Evolutionary conservation across 92 coral and sea anemone species (phyloP).

Genomic region (Phenganax subtilis): DNA sequence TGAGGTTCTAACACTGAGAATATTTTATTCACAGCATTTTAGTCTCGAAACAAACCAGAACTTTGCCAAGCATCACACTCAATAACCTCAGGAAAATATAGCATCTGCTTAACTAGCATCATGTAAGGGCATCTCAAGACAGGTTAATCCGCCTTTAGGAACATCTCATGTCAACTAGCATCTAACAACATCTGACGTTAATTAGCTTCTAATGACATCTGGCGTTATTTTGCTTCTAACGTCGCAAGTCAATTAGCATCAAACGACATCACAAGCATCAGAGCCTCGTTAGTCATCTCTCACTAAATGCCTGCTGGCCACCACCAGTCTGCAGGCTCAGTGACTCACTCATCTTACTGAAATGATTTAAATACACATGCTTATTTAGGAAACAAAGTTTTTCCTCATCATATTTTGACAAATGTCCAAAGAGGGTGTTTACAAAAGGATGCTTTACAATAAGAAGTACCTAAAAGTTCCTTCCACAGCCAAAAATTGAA

Average conservation of each 20-base stretch:
- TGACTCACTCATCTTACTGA: conserved; percentile 38
- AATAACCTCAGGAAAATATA: not conserved
- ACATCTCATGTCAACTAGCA: too few relatives aligned
- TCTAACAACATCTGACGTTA: too few relatives aligned
- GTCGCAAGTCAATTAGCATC: not conserved
- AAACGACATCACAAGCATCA: conserved; percentile 25
- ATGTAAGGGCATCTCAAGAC: conserved; percentile 2
- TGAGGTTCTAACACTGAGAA: not conserved
- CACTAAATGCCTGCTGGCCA: conserved; percentile 32
- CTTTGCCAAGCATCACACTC: not conserved
- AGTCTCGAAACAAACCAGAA: not conserved
- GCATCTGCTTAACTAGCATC: not conserved
- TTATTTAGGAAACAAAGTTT: not conserved
- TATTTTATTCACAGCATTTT: not conserved
- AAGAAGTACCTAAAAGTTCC: not conserved
- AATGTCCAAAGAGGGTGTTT: not conserved
- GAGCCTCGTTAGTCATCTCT: conserved; percentile 23
- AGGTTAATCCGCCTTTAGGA: too few relatives aligned
- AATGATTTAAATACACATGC: conserved; percentile 32
- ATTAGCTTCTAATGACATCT: too few relatives aligned
- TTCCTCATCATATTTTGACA: not conserved
- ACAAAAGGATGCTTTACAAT: not conserved
- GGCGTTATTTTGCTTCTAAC: too few relatives aligned
- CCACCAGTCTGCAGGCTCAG: conserved; percentile 25
- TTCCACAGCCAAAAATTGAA: not conserved